Evolutionary conservation across 2,797 vertebrate species (phyloP).

Genomic region (Onychomys arenicola): DNA sequence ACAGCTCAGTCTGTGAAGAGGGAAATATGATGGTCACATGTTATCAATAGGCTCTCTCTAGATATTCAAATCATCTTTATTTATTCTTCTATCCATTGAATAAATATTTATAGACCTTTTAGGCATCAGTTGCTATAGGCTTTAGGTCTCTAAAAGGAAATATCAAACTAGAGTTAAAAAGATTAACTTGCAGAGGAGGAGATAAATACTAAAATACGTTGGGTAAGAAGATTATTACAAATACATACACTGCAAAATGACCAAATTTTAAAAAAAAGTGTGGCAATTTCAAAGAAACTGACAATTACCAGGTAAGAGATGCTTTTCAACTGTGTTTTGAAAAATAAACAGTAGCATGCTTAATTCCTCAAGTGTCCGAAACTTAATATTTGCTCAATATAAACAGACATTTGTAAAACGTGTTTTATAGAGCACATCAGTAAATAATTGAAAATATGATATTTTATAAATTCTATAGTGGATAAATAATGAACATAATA

Average conservation of each 20-base stretch:
- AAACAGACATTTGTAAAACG: not conserved
- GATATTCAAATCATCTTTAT: not conserved
- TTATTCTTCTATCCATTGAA: not conserved
- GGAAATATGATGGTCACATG: not conserved
- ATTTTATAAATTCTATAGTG: not conserved
- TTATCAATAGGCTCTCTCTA: not conserved
- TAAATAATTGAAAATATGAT: not conserved
- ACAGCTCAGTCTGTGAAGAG: not conserved
- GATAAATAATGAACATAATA: not conserved
- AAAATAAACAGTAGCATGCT: not conserved
- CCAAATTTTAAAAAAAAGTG: not conserved
- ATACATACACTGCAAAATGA: not conserved
- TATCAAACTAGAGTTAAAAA: not conserved
- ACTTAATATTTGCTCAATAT: not conserved
- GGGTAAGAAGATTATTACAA: not conserved
- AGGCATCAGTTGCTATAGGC: not conserved
- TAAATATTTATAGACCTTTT: constrained; percentile 33
- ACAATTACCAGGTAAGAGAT: not conserved
- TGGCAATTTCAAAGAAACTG: not conserved
- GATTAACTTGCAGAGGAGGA: not conserved
- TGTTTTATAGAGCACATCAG: not conserved
- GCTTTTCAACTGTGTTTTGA: not conserved
- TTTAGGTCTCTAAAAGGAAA: not conserved
- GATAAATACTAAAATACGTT: not conserved
- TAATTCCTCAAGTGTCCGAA: not conserved